A percentile compares a stretch with the other conserved stretches of the same genome.
These are phyloP conservation scores for Heliangelus exortis DNA, from an alignment of 2,797 vertebrate genomes.

Conservation along the genomic window DNA sequence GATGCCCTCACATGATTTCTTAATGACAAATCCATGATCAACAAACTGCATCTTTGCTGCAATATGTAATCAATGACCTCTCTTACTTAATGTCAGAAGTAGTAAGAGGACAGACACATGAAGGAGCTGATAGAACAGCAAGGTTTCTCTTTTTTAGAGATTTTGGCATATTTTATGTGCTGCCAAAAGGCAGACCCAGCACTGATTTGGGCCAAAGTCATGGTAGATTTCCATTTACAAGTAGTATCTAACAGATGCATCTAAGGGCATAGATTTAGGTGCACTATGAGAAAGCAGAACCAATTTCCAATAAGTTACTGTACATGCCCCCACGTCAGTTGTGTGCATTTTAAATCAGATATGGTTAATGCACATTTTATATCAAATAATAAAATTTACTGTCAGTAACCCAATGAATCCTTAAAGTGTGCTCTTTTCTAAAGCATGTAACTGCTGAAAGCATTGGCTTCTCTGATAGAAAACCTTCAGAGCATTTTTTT, in stretches of 20 bases:
- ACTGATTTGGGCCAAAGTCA: background rate
- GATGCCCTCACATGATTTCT: background rate
- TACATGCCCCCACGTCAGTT: background rate
- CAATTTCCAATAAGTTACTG: background rate
- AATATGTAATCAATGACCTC: background rate
- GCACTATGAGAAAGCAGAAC: background rate
- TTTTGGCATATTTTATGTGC: background rate
- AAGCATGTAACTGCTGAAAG: background rate
- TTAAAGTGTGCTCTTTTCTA: background rate
- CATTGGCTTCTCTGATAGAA: background rate
- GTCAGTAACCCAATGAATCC: background rate
- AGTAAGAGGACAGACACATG: background rate
- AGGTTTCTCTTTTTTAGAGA: background rate
- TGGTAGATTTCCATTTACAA: background rate
- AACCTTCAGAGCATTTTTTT: background rate
- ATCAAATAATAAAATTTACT: background rate
- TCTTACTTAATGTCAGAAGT: background rate
- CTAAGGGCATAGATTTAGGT: background rate
- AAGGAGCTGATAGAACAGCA: background rate
- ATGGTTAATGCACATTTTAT: background rate
- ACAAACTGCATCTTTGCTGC: background rate
- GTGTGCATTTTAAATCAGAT: background rate
- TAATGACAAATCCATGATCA: background rate
- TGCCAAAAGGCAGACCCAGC: background rate
- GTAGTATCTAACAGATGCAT: background rate